Evolutionary conservation across 2,113 vertebrate genomes (phyloP).

Genomic region (Triplophysa siluroides): DNA sequence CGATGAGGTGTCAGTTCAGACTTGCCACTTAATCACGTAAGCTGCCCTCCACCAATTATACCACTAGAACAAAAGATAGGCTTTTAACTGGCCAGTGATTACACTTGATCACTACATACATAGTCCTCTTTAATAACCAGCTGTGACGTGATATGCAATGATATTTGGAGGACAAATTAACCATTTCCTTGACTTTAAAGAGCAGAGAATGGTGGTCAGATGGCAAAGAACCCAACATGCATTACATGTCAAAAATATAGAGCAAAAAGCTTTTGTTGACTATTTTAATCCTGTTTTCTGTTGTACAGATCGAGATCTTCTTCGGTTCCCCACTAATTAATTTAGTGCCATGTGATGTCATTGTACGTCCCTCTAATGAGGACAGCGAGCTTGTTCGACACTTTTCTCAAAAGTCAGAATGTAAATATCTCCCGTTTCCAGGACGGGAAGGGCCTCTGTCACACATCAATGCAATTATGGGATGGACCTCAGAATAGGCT

Average conservation of each 20-base stretch:
- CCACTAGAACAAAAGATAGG: slow-evolving; percentile 52
- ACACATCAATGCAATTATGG: slow-evolving; percentile 34
- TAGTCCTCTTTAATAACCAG: slow-evolving; percentile 65
- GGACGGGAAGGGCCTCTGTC: slow-evolving; percentile 16
- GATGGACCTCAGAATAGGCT: slow-evolving; percentile 19
- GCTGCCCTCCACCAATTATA: slow-evolving; percentile 66
- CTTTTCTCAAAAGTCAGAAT: slow-evolving; percentile 39
- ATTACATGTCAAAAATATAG: not conserved
- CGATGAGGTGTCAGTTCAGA: slow-evolving; percentile 62
- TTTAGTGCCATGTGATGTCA: slow-evolving; percentile 20
- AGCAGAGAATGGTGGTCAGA: no score
- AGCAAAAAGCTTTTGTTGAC: not conserved
- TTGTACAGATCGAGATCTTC: slow-evolving; percentile 20
- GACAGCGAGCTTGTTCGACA: slow-evolving; percentile 22
- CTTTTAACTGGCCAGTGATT: slow-evolving; percentile 67
- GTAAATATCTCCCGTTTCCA: slow-evolving; percentile 31
- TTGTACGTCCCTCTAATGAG: slow-evolving; percentile 27
- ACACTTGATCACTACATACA: slow-evolving; percentile 56
- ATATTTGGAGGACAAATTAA: slow-evolving; percentile 45
- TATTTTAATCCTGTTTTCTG: not conserved
- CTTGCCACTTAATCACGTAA: slow-evolving; percentile 68
- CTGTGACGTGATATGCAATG: slow-evolving; percentile 60
- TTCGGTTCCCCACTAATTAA: slow-evolving; percentile 47
- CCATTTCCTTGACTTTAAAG: not conserved
- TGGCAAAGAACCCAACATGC: no score